These are phyloP conservation scores for Eidolon dupreanum DNA, from an alignment of 2,797 vertebrate species.

Conservation along the genomic window DNA sequence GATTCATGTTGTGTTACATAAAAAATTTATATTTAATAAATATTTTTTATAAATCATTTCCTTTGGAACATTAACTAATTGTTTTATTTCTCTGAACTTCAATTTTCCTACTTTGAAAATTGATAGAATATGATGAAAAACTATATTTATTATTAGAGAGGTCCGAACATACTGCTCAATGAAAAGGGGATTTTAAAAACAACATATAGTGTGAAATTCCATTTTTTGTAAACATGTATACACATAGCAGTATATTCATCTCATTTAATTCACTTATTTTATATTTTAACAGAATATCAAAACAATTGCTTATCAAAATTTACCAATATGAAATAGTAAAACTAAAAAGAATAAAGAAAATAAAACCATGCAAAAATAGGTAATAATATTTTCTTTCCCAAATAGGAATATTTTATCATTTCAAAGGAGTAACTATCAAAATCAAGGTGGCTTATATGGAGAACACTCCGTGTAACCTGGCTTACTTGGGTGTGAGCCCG, in stretches of 20 bases:
- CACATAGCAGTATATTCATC: not conserved
- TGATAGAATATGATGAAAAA: not conserved
- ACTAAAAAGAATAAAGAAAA: not conserved
- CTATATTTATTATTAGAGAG: not conserved
- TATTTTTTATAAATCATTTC: not conserved
- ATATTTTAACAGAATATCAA: conserved; percentile 21
- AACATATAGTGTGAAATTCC: not conserved
- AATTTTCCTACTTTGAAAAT: conserved; percentile 16
- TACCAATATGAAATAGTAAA: not conserved
- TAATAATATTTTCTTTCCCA: not conserved
- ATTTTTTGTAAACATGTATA: not conserved
- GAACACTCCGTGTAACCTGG: not conserved
- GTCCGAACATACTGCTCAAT: not conserved
- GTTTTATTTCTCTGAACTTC: not conserved
- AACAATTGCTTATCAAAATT: not conserved
- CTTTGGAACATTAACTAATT: not conserved
- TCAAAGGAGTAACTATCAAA: not conserved
- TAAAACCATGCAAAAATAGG: not conserved
- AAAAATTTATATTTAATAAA: not conserved
- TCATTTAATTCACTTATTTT: not conserved
- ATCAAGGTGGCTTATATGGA: not conserved
- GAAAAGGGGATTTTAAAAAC: not conserved
- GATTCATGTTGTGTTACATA: not conserved
- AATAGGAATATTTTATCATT: not conserved
- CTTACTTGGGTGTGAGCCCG: not conserved